Base-by-base conservation (phyloP, 2,113 vertebrate genomes). In the Microcebus tavaratra region DNA sequence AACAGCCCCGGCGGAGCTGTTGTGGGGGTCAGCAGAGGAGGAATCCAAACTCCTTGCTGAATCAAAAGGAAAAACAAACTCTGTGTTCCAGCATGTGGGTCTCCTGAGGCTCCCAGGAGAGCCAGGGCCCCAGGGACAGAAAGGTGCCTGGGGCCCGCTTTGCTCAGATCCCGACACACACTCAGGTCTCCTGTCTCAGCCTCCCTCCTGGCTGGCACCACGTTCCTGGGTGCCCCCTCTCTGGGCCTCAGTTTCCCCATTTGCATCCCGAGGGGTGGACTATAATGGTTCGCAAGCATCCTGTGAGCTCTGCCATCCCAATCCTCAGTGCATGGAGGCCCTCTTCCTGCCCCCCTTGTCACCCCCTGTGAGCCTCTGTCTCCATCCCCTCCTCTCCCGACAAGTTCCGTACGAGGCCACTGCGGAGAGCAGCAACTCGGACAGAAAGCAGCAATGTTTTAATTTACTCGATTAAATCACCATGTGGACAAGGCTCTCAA, bases 391-490 rank as follows among this genome's bases (percentile, higher is more conserved):
- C 73, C 59, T 36, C 84, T 75, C 59, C 88, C 25, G 0, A 88
- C n/a, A 9, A 11, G 79, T 75, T 55, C 92, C 90, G 92, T 15
- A 8, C 34, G 6, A 76, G 96, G 94, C 97, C 94, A 86, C 90
- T 8, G 0, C 82, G 34, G 91, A 89, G 94, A 80, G 79, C 93
- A n/a, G 94, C 92, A 81, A 53, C 11, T 45, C 1, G 88, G 92
- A 96, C 97, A 85, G 81, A 95, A 81, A 94, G 94, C 97, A 96
- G 79, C 81, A 61, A 95, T 97, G 97, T 98, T 98, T 98, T 97
- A 82, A 98, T 97, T 98, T 98, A 94, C 94, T 91, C 89, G 65
- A 98, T 98, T 98, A 98, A 96, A 93, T 98, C 85, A 25, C 97
- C 97, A 95, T 98, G 97, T 91, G 97, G 97, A 97, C 97, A 97